Evolutionary conservation across 1,140 invertebrate species (phyloP), one percentile per base, ranked within the genome.

Genomic region (Zaprionus kolodkinae): DNA sequence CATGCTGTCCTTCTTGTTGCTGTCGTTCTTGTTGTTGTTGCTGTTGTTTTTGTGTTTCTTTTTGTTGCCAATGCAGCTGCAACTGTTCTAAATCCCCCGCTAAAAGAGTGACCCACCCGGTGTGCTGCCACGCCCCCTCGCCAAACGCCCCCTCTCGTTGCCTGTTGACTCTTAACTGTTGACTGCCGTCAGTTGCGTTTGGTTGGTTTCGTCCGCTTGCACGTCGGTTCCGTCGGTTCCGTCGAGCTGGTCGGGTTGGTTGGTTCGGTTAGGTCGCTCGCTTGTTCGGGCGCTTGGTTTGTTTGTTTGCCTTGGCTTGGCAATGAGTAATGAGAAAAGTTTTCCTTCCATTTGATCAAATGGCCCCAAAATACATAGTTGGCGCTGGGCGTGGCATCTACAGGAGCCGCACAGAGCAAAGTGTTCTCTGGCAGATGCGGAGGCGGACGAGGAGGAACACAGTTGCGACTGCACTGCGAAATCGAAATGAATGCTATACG

Each of bases 261-360:
- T 50, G 45, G 15, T 3, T 50, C 45, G 45, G 45, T 25, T 50
- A 21, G 54, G 25, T 57, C 33, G 63, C 11, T 64, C 48, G 43
- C 12, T 35, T 33, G 56, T 80, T 66, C 62, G 61, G 63, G 71
- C 13, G 55, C 68, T 52, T 69, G 64, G 55, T 36, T 61, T 80
- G 62, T 79, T 68, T 84, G 77, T 76, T 84, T 80, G 81, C 72
- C 67, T 84, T 86, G 79, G 68, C 81, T 84, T 80, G 81, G 81
- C 85, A 88, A 88, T 88, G 84, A 88, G 84, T 88, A 88, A 88
- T 88, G 84, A 88, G 84, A 88, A 88, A 88, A 88, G 84, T 88
- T 88, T 88, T 88, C 86, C 68, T 88, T 87, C 84, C 83, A 87
- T 87, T 87, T 87, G 83, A 87, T 87, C 83, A 87, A 87, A 88